Evolutionary conservation across 1,140 invertebrate genomes (phyloP).

Genomic region (Dreissena polymorpha): DNA sequence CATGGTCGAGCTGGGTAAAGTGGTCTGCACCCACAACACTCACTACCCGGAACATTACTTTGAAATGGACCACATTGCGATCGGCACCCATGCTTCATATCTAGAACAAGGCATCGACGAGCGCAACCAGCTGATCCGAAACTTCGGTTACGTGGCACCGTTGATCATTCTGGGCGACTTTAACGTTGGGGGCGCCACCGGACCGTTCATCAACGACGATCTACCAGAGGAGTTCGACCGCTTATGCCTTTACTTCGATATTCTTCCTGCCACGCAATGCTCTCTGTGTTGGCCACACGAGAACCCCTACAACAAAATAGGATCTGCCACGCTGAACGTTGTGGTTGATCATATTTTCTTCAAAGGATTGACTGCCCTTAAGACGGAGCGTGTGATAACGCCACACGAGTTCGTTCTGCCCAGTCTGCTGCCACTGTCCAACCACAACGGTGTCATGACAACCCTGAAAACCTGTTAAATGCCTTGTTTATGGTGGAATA

Average conservation of each 20-base stretch:
- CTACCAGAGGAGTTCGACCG: conserved; percentile 18
- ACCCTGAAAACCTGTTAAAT: conserved; percentile 2
- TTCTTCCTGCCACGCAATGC: conserved; percentile 12
- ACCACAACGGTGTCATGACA: conserved; percentile 41
- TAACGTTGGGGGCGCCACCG: conserved; percentile 18
- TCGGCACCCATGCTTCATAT: neutral
- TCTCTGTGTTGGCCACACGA: conserved; percentile 27
- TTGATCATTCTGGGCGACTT: conserved; percentile 26
- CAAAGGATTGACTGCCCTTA: conserved; percentile 9
- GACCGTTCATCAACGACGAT: conserved; percentile 5
- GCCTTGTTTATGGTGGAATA: too few species aligned
- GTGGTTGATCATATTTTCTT: conserved; percentile 39
- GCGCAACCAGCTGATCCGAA: conserved; percentile 13
- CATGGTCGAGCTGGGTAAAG: conserved; percentile 19
- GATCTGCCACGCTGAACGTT: neutral
- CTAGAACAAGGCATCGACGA: conserved; percentile 22
- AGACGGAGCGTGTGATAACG: conserved; percentile 11
- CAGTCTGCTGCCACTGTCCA: conserved; percentile 8
- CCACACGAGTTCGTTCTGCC: conserved; percentile 1
- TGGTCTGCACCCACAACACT: conserved; percentile 41
- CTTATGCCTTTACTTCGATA: conserved; percentile 10
- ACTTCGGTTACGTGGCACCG: conserved; percentile 6
- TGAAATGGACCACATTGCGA: neutral
- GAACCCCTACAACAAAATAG: conserved; percentile 18
- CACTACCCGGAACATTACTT: neutral